Percentiles rank a stretch among this genome's conserved stretches.
phyloP scores from a whole-genome alignment of 2,113 vertebrate genomes.

The Monopterus albus region DNA sequence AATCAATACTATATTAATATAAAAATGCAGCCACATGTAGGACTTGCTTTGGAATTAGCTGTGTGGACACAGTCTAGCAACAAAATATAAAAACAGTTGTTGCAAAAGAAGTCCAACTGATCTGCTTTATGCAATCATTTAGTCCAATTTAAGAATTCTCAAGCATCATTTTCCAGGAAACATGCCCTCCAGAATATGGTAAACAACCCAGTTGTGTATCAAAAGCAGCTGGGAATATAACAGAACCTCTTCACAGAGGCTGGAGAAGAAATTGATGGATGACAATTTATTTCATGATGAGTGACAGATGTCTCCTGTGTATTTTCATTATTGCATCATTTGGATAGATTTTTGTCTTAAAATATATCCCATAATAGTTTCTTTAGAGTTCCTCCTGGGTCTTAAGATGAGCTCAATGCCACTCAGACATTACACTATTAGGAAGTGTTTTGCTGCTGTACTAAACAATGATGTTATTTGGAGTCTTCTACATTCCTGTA shows the following conservation, averaged over 20 bases:
- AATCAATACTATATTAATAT: conserved; percentile 16
- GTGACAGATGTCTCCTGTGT: conserved; percentile 6
- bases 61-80: neutral
- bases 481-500: neutral
- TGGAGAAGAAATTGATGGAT: neutral
- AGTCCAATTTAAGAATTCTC: conserved; percentile 17
- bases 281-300: conserved; percentile 36
- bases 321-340: too few relatives aligned
- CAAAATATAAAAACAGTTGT: neutral
- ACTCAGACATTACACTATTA: neutral
- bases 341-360: neutral
- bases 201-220: conserved; percentile 29
- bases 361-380: neutral
- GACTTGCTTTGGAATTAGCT: conserved; percentile 4
- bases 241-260: conserved; percentile 15
- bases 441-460: neutral
- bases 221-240: conserved; percentile 28
- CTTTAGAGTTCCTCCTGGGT: neutral
- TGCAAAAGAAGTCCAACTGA: neutral
- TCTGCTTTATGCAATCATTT: conserved; percentile 12
- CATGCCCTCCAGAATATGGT: conserved; percentile 3
- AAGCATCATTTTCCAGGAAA: conserved; percentile 27
- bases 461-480: neutral
- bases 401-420: neutral
- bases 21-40: neutral